phyloP scores from a whole-genome alignment of 1,140 invertebrate species.

The Apis dorsata region DNA sequence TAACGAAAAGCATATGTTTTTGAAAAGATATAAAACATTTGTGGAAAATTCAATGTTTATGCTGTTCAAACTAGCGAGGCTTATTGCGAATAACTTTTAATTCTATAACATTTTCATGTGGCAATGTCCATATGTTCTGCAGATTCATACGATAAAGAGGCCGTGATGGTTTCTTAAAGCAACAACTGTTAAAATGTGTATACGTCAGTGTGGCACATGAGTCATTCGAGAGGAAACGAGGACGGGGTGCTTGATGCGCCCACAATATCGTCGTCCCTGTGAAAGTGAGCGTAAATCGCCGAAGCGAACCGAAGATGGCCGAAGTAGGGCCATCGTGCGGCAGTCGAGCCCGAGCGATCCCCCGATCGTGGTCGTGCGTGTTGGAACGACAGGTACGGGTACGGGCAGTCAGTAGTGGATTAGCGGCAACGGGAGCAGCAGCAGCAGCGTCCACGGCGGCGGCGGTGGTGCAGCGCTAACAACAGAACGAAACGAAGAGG shows the following conservation, averaged over 20 bases:
- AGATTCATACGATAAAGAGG: conserved; percentile 25
- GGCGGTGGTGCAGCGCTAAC: conserved; percentile 13
- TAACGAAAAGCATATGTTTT: background rate
- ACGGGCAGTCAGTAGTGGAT: conserved; percentile 37
- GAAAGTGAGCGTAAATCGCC: conserved; percentile 36
- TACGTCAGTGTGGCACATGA: conserved; percentile 37
- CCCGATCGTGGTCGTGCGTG: conserved; percentile 63
- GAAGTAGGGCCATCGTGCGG: conserved; percentile 44
- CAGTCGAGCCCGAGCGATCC: conserved; percentile 63
- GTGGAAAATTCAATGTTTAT: too few relatives aligned
- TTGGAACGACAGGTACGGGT: conserved; percentile 35
- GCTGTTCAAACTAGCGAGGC: background rate
- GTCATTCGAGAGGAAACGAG: conserved; percentile 22
- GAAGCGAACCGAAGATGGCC: conserved; percentile 47
- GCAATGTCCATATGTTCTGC: background rate
- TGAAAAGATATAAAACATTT: background rate
- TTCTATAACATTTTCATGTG: background rate
- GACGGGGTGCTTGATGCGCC: conserved; percentile 25
- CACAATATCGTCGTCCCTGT: conserved; percentile 37
- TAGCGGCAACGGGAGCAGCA: conserved; percentile 27
- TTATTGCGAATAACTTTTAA: background rate
- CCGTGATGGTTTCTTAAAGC: conserved; percentile 25
- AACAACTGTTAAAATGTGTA: conserved; percentile 5
- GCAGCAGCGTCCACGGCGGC: background rate
- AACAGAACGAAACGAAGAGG: conserved; percentile 15